These are phyloP conservation scores for Turnix velox DNA, from an alignment of 2,113 vertebrate genomes.

Conservation along the genomic window DNA sequence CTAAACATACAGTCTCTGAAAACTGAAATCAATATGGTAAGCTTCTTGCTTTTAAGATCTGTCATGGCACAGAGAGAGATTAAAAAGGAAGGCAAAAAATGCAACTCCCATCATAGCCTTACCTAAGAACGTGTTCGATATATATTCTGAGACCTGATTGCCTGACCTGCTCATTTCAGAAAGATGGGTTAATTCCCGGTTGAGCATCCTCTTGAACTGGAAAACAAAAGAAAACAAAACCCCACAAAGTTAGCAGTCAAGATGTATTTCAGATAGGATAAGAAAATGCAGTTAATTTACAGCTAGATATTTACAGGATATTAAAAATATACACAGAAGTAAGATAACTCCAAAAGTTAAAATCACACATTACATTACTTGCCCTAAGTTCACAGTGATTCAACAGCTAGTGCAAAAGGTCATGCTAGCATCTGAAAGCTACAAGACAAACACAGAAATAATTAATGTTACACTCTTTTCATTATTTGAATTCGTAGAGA, in stretches of 20 bases:
- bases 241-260: not conserved
- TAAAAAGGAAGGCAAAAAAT: not conserved
- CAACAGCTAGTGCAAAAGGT: not conserved
- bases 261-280: not conserved
- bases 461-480: not conserved
- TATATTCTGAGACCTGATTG: slow-evolving; percentile 98
- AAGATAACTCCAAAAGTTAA: not conserved
- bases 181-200: slow-evolving; percentile 94
- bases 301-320: no score
- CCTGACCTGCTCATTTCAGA: slow-evolving; percentile 99
- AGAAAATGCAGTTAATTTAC: not conserved
- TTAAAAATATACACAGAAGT: not conserved
- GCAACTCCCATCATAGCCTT: slow-evolving; percentile 51
- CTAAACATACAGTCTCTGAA: not conserved
- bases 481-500: not conserved
- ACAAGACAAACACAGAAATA: not conserved
- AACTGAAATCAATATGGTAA: not conserved
- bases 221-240: slow-evolving; percentile 38
- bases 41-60: not conserved
- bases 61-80: not conserved
- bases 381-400: not conserved
- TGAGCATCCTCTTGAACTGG: slow-evolving; percentile 99
- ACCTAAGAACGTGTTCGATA: slow-evolving; percentile 98
- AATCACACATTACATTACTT: not conserved
- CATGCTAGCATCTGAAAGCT: not conserved